Evolutionary conservation across 2,113 vertebrate species (phyloP).

Genomic region (Tychaedon coryphoeus): DNA sequence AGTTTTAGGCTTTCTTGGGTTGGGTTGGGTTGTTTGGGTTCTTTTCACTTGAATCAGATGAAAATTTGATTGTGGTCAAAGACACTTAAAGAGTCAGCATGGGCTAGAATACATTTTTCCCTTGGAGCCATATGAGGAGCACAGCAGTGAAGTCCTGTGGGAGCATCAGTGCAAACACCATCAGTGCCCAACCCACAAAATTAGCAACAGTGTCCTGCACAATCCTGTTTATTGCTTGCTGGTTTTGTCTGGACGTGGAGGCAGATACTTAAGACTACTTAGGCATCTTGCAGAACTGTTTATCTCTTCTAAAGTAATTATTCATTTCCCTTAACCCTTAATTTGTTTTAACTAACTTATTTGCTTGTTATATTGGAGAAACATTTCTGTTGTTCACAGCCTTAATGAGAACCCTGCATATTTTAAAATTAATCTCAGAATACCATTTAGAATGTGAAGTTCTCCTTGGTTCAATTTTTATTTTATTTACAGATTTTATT

Average conservation of each 20-base stretch:
- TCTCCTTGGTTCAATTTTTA: neutral
- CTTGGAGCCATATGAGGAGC: neutral
- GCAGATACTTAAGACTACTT: neutral
- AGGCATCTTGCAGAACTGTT: neutral
- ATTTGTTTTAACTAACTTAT: neutral
- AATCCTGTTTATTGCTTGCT: neutral
- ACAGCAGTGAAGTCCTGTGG: neutral
- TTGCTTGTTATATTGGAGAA: neutral
- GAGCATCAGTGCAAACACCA: neutral
- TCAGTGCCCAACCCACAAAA: neutral
- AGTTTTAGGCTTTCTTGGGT: neutral
- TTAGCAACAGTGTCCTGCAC: neutral
- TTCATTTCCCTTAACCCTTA: neutral
- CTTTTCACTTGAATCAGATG: neutral
- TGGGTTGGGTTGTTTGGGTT: neutral
- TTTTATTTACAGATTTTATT: neutral
- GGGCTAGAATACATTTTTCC: neutral
- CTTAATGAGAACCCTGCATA: neutral
- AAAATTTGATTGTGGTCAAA: neutral
- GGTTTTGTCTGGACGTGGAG: neutral
- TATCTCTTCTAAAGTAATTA: neutral
- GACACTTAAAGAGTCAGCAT: neutral
- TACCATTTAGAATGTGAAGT: neutral
- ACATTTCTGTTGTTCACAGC: neutral
- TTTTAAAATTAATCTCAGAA: neutral